These are phyloP conservation scores for Eunapius fragilis DNA, from an alignment of 37 sponge, comb jelly and placozoan genomes.

Conservation along the genomic window DNA sequence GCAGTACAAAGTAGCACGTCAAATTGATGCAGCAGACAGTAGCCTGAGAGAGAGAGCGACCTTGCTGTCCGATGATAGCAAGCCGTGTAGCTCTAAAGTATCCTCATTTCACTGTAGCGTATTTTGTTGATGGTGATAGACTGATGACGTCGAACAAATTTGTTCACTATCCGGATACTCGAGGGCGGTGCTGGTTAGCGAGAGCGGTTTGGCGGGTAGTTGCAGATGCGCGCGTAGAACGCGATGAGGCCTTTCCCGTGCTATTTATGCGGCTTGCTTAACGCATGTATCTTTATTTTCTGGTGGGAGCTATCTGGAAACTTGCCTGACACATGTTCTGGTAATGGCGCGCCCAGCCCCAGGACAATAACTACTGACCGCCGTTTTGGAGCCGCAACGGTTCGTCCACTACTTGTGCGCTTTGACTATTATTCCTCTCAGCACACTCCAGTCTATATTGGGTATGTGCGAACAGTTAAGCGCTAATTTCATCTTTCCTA, in stretches of 20 bases:
- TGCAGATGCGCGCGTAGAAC: too few species aligned
- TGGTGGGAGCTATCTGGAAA: not conserved
- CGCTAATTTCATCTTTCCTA: not conserved
- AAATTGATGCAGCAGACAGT: too few species aligned
- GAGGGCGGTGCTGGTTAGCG: not conserved
- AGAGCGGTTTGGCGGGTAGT: not conserved
- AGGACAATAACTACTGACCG: not conserved
- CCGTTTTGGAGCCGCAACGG: not conserved
- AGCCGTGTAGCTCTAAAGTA: too few species aligned
- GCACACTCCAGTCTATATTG: conserved; percentile 69
- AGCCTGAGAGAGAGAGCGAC: too few species aligned
- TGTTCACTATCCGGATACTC: not conserved
- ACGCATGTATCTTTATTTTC: not conserved
- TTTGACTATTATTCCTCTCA: conserved; percentile 78
- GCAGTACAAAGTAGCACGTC: too few species aligned
- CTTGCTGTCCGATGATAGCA: too few species aligned
- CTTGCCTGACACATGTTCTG: not conserved
- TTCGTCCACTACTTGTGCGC: conserved; percentile 75
- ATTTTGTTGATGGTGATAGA: too few species aligned
- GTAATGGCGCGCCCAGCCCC: not conserved
- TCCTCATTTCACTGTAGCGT: too few species aligned
- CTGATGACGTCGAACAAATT: not conserved
- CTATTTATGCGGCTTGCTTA: not conserved
- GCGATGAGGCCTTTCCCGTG: not conserved
- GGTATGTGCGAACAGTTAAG: conserved; percentile 28